These are phyloP conservation scores for Nephotettix cincticeps DNA, from an alignment of 1,140 invertebrate genomes.

Conservation along the genomic window DNA sequence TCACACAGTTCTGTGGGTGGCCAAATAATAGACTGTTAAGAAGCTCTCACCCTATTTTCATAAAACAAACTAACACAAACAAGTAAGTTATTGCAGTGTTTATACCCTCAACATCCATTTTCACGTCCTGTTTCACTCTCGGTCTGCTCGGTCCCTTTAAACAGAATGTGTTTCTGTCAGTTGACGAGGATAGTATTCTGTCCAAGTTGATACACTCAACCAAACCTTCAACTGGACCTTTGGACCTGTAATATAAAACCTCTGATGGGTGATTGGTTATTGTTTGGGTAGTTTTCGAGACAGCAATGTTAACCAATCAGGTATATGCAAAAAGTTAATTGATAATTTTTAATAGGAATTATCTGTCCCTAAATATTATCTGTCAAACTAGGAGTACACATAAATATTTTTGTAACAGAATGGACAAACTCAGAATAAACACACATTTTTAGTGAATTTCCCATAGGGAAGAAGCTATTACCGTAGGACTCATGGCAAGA, in stretches of 20 bases:
- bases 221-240: slow-evolving; percentile 28
- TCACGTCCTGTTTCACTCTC: neutral
- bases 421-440: too few species aligned
- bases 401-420: too few species aligned
- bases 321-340: neutral
- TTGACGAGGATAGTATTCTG: slow-evolving; percentile 23
- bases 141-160: neutral
- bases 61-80: too few species aligned
- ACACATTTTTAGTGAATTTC: too few species aligned
- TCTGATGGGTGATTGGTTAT: neutral
- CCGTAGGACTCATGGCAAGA: too few species aligned
- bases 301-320: neutral
- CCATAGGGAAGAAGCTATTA: too few species aligned
- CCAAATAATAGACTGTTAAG: too few species aligned
- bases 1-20: too few species aligned
- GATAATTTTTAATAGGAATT: neutral
- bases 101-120: slow-evolving; percentile 7
- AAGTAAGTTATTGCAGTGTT: too few species aligned
- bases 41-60: too few species aligned
- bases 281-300: neutral
- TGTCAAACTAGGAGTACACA: neutral
- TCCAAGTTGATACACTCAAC: slow-evolving; percentile 30
- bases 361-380: neutral
- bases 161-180: slow-evolving; percentile 26
- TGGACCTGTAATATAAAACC: neutral